phyloP scores from a whole-genome alignment of 23 tunicate species.

The Trididemnum clinides region DNA sequence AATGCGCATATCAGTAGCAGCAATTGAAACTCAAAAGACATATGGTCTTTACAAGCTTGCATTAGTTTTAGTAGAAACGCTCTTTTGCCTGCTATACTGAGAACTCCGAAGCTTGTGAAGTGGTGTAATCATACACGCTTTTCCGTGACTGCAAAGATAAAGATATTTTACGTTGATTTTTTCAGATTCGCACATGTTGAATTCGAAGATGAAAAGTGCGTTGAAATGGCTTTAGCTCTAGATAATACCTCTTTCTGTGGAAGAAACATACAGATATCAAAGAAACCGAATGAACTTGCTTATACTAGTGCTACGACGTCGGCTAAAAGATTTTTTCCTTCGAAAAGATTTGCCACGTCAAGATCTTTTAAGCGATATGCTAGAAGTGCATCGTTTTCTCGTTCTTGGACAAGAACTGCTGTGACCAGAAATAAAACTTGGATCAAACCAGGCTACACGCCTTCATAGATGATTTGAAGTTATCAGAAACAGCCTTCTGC shows the following conservation, averaged over 20 bases:
- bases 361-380: neutral
- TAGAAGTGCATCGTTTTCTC: neutral
- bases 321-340: neutral
- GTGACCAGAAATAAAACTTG: constrained; percentile 68
- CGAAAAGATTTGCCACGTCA: neutral
- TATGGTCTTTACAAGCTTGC: too few relatives aligned
- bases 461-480: neutral
- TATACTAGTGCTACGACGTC: neutral
- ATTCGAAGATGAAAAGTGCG: constrained; percentile 72
- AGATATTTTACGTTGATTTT: neutral
- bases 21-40: too few relatives aligned
- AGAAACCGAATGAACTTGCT: constrained; percentile 23
- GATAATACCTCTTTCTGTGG: constrained; percentile 68
- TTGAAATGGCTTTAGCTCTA: constrained; percentile 72
- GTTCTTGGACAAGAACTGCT: neutral
- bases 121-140: too few relatives aligned
- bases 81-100: too few relatives aligned
- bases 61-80: too few relatives aligned
- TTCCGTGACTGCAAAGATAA: too few relatives aligned
- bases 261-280: constrained; percentile 58
- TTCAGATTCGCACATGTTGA: constrained; percentile 80
- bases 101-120: too few relatives aligned
- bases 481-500: too few relatives aligned
- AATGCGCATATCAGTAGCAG: too few relatives aligned
- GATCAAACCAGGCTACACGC: constrained; percentile 76